These are phyloP conservation scores for Dasysyrphus tricinctus DNA, from an alignment of 2,888 invertebrate genomes.

Conservation along the genomic window DNA sequence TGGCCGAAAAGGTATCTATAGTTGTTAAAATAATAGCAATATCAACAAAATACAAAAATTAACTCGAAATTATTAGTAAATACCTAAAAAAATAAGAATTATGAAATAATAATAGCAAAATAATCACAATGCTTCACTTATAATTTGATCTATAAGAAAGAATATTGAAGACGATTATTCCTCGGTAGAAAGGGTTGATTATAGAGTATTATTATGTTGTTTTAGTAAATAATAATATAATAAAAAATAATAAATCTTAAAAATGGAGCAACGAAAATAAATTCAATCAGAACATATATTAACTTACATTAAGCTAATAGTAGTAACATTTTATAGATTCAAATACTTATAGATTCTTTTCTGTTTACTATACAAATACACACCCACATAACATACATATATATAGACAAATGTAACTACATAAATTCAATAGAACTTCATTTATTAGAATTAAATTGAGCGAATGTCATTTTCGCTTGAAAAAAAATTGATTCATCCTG, in stretches of 20 bases:
- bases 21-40: not conserved
- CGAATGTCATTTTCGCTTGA: conserved; percentile 31
- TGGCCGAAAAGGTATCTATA: conserved; percentile 76
- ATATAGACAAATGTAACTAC: conserved; percentile 5
- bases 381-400: conserved; percentile 1
- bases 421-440: conserved; percentile 29
- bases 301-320: no score
- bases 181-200: not conserved
- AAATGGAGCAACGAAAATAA: conserved; percentile 18
- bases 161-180: not conserved
- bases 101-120: not conserved
- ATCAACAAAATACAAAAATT: not conserved
- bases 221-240: no score
- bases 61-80: not conserved
- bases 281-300: not conserved
- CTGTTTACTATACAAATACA: conserved; percentile 2
- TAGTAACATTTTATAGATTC: no score
- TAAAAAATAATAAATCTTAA: not conserved
- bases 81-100: not conserved
- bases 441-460: conserved; percentile 47
- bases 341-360: conserved; percentile 26
- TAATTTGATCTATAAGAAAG: no score
- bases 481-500: conserved; percentile 1
- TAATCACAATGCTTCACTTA: not conserved
- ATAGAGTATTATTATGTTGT: not conserved